These are phyloP conservation scores for Aotus griseimembra DNA, from an alignment of 2,797 vertebrate species.

Conservation along the genomic window DNA sequence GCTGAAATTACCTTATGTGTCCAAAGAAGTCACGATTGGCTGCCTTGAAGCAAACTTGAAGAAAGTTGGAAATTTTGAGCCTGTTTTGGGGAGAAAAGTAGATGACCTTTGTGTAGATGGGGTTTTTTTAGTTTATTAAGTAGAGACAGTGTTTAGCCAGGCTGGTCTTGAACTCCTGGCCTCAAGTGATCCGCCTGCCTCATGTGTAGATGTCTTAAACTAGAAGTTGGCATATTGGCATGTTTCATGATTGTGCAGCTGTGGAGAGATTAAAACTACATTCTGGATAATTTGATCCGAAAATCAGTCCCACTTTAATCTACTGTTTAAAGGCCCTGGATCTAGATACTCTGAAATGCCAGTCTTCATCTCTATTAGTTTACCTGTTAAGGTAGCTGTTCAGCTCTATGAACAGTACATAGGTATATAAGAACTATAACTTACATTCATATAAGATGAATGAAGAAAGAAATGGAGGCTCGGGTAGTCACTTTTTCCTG, in stretches of 20 bases:
- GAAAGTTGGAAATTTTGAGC: conserved; percentile 3
- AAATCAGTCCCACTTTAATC: neutral
- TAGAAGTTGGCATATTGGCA: neutral
- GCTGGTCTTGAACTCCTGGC: neutral
- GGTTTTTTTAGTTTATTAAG: neutral
- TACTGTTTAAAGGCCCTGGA: neutral
- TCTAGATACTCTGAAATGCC: neutral
- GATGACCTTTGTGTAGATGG: neutral
- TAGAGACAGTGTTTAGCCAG: neutral
- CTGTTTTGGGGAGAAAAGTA: neutral
- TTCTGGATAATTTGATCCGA: neutral
- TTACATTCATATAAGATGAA: neutral
- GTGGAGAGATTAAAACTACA: neutral
- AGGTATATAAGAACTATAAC: neutral
- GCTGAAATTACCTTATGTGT: neutral
- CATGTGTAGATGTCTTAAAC: neutral
- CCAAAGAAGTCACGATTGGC: neutral
- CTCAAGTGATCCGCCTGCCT: neutral
- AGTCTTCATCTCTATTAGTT: neutral
- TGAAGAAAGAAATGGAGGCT: neutral
- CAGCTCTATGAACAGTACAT: neutral
- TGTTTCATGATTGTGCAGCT: neutral
- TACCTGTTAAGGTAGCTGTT: neutral
- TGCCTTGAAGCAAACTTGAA: neutral
- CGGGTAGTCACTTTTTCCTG: neutral